Conservation (phyloP, 2,113 vertebrate species). For the Engraulis encrasicolus region DNA sequence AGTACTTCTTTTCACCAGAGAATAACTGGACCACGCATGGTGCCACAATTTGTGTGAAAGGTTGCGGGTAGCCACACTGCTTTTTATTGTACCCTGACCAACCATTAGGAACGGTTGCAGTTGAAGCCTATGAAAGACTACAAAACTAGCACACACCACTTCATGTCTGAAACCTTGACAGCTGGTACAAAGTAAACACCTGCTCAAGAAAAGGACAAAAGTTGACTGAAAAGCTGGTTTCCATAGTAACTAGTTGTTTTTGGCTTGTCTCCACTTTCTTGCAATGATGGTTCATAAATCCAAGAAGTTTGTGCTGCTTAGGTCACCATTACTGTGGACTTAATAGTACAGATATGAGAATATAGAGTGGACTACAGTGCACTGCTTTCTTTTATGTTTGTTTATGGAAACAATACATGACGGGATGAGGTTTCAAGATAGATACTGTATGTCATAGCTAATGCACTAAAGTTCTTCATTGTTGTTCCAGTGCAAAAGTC, state of each 20-base stretch:
- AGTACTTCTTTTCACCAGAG: neutral
- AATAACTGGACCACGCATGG: neutral
- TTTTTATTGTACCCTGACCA: neutral
- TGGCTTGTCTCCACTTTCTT: neutral
- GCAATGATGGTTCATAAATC: neutral
- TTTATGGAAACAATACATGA: neutral
- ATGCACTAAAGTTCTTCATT: neutral
- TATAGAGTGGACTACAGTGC: neutral
- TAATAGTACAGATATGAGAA: neutral
- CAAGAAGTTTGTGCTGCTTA: neutral
- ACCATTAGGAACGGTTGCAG: neutral
- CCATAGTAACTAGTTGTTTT: neutral
- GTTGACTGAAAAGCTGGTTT: neutral
- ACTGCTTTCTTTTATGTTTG: neutral
- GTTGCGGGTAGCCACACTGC: neutral
- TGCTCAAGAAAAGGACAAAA: neutral
- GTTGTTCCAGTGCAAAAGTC: neutral
- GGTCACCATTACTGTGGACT: neutral
- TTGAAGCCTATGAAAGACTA: neutral
- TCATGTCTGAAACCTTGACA: neutral
- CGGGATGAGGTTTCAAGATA: neutral
- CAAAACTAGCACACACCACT: neutral
- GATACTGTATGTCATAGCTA: neutral
- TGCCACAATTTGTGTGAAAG: neutral
- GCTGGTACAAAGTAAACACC: neutral